Percentiles rank a stretch among this genome's conserved stretches.
phyloP scores from a whole-genome alignment of 2,113 vertebrate species.

The Lepus timidus region DNA sequence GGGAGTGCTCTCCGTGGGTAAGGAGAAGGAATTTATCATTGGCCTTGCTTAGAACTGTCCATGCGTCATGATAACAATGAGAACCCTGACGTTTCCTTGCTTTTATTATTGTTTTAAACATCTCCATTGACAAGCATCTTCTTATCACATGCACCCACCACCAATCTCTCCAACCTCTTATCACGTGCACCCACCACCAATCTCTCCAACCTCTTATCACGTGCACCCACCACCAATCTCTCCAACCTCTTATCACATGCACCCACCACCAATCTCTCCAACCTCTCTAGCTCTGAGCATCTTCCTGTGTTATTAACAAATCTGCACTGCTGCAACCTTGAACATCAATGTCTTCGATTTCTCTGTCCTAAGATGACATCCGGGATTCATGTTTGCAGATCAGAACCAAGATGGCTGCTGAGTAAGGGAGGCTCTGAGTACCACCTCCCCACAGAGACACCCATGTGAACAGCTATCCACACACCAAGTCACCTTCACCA shows the following conservation, averaged over 20 bases:
- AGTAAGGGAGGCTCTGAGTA: too few relatives aligned
- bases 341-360: conserved; percentile 20
- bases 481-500: too few relatives aligned
- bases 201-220: background rate
- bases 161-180: background rate
- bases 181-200: background rate
- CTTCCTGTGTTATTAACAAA: background rate
- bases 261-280: background rate
- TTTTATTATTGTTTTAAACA: conserved; percentile 22
- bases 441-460: too few relatives aligned
- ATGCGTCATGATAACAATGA: background rate
- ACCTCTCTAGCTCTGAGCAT: background rate
- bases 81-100: background rate
- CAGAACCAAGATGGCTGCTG: too few relatives aligned
- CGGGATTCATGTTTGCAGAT: too few relatives aligned
- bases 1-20: too few relatives aligned
- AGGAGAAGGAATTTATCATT: background rate
- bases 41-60: background rate
- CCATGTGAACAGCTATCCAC: too few relatives aligned
- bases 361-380: background rate
- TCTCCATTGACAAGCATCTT: background rate
- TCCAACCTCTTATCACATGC: background rate
- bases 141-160: background rate
- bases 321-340: background rate
- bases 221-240: background rate